phyloP scores from a whole-genome alignment of 2,888 invertebrate genomes.

The Apamea anceps region DNA sequence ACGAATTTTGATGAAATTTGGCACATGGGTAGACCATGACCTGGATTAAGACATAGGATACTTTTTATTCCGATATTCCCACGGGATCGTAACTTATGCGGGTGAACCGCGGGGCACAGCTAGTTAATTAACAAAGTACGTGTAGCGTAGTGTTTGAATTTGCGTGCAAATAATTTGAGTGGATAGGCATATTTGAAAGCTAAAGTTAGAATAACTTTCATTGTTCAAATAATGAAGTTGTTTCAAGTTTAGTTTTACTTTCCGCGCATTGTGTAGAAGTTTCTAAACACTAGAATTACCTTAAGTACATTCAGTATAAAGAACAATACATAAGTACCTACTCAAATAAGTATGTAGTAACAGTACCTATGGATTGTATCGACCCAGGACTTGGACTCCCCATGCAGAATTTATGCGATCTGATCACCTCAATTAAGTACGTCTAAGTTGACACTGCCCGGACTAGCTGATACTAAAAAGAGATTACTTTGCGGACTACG shows the following conservation, averaged over 20 bases:
- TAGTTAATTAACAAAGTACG: constrained; percentile 26
- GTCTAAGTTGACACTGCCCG: constrained; percentile 52
- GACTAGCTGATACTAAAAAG: constrained; percentile 50
- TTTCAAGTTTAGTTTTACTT: constrained; percentile 41
- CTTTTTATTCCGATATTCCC: neutral
- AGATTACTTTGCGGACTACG: constrained; percentile 50
- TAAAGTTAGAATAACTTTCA: constrained; percentile 14
- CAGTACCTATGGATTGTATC: neutral
- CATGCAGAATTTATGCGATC: neutral
- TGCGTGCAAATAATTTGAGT: constrained; percentile 9
- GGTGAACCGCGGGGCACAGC: neutral
- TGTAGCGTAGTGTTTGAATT: constrained; percentile 9
- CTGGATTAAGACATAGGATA: neutral
- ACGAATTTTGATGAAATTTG: neutral
- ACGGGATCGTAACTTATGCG: neutral
- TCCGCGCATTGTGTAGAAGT: constrained; percentile 24
- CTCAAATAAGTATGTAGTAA: neutral
- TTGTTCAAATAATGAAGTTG: constrained; percentile 30
- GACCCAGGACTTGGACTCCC: neutral
- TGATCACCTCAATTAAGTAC: constrained; percentile 38
- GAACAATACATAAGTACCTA: constrained; percentile 1
- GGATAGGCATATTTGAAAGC: constrained; percentile 11
- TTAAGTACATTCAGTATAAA: constrained; percentile 20
- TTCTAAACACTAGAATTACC: constrained; percentile 23
- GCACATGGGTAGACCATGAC: neutral